Conservation (phyloP, 2,113 vertebrate species). For the Cariama cristata region DNA sequence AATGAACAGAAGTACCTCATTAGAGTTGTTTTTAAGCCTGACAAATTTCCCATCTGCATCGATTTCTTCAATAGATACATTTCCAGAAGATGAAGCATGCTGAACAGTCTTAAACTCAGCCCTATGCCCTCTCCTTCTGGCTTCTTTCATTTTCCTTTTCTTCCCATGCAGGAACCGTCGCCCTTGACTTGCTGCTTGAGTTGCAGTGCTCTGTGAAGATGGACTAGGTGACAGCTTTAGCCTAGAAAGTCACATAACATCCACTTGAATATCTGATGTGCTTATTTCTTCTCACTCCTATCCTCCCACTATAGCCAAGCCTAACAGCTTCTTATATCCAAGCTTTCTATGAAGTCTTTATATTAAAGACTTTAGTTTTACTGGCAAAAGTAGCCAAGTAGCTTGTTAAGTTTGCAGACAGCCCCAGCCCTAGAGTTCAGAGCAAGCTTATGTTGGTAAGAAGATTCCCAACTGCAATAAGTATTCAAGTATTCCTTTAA, state of each 20-base stretch:
- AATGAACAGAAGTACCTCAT: constrained; percentile 58
- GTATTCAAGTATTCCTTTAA: not conserved
- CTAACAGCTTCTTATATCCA: not conserved
- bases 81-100: constrained; percentile 60
- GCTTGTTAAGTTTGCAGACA: not conserved
- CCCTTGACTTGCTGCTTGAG: constrained; percentile 53
- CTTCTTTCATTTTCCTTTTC: constrained; percentile 81
- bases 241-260: constrained; percentile 58
- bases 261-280: not conserved
- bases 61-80: constrained; percentile 80
- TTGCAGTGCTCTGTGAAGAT: constrained; percentile 7
- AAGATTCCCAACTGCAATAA: not conserved
- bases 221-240: constrained; percentile 80
- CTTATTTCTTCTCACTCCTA: not conserved
- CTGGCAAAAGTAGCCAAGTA: not conserved
- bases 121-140: not conserved
- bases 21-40: constrained; percentile 81
- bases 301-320: not conserved
- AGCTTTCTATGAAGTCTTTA: not conserved
- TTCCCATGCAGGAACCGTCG: constrained; percentile 60
- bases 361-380: not conserved
- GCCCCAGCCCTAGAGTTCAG: not conserved
- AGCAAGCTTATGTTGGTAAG: not conserved
- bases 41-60: constrained; percentile 83
- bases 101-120: constrained; percentile 72